A percentile compares a stretch with the other conserved stretches of the same genome.
These are phyloP conservation scores for Lissonota sp. DNA, from an alignment of 2,888 invertebrate species.

Conservation along the genomic window DNA sequence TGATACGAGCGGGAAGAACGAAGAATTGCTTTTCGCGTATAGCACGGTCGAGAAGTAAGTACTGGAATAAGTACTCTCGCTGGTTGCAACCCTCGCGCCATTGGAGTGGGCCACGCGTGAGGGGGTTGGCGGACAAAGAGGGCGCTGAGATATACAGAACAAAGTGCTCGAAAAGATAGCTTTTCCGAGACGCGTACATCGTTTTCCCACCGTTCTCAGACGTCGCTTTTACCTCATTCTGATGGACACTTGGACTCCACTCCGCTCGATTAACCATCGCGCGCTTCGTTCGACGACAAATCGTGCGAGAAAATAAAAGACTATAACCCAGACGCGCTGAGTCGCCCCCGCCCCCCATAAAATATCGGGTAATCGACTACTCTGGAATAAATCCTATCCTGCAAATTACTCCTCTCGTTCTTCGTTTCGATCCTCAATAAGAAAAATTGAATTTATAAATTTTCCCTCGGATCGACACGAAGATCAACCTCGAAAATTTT, in stretches of 20 bases:
- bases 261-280: slow-evolving; percentile 65
- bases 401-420: slow-evolving; percentile 38
- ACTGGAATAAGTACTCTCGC: slow-evolving; percentile 63
- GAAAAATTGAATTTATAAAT: not conserved
- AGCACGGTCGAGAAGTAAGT: slow-evolving; percentile 59
- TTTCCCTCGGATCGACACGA: too few relatives aligned
- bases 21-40: slow-evolving; percentile 52
- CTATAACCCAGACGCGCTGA: slow-evolving; percentile 10
- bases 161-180: slow-evolving; percentile 47
- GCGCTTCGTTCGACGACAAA: slow-evolving; percentile 59
- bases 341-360: not conserved
- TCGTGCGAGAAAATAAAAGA: slow-evolving; percentile 45
- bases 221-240: slow-evolving; percentile 25
- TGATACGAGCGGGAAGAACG: slow-evolving; percentile 21
- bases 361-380: slow-evolving; percentile 51
- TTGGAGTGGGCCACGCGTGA: too few relatives aligned
- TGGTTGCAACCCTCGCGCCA: not conserved
- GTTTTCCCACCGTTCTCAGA: slow-evolving; percentile 15
- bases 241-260: slow-evolving; percentile 67
- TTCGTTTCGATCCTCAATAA: not conserved
- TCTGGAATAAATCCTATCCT: slow-evolving; percentile 42
- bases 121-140: slow-evolving; percentile 17
- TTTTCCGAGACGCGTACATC: slow-evolving; percentile 5
- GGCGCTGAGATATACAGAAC: slow-evolving; percentile 37
- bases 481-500: too few relatives aligned